Evolutionary conservation across 2,113 vertebrate genomes (phyloP), one percentile per base, ranked within the genome.

Genomic region (Maccullochella peelii): DNA sequence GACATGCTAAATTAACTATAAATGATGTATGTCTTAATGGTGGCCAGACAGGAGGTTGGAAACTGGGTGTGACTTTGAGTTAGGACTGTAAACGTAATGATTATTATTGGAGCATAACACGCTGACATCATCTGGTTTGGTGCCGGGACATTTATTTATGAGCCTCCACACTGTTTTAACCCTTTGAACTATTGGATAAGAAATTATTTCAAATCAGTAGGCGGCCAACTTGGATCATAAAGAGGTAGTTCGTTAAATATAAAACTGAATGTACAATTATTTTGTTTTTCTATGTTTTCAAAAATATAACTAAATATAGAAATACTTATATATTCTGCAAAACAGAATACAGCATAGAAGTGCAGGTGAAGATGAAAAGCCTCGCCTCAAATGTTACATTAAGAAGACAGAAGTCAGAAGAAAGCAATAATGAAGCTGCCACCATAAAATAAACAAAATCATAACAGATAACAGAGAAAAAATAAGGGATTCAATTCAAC

Each of bases 261-360:
- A 10, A 27, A 72, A 27, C 10, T 9, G 33, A 74, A 70, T 61
- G 55, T 57, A 62, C 0, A 42, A 36, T 55, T 11, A 9, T 52
- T 74, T 27, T 38, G 62, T 83, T 80, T 42, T 58, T 63, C 4
- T 68, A 38, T 47, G 8, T 52, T n/a, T 55, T 65, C 11, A 15
- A n/a, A n/a, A n/a, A n/a, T n/a, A n/a, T n/a, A n/a, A n/a, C n/a
- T n/a, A n/a, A n/a, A n/a, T n/a, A n/a, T n/a, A n/a, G n/a, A 83
- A 63, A 52, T 6, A 20, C 7, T 16, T 36, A 0, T 30, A 4
- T 52, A 6, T 33, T 33, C 15, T 33, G 30, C 2, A 21, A n/a
- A 27, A 36, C 11, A 23, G 21, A 20, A 14, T 15, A 55, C 38
- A 57, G 36, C 15, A 11, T 1, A 8, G 20, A 38, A 25, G 40